These are phyloP conservation scores for Spisula solida DNA, from an alignment of 2,888 invertebrate species.

Conservation along the genomic window DNA sequence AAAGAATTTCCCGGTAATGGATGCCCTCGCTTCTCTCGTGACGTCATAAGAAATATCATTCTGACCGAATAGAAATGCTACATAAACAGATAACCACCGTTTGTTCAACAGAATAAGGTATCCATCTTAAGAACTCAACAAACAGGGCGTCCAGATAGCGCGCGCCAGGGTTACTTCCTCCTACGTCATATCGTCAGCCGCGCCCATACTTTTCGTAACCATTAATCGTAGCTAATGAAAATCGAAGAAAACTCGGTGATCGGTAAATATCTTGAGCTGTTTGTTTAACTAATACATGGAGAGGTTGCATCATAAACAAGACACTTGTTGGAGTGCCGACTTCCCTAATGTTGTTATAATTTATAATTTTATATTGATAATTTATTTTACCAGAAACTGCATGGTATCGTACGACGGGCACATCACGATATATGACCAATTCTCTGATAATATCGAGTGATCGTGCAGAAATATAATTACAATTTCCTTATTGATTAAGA, in stretches of 20 bases:
- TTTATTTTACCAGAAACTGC: background rate
- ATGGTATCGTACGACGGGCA: background rate
- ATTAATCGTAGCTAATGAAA: background rate
- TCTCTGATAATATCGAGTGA: background rate
- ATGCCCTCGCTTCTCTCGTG: background rate
- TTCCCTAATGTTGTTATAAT: background rate
- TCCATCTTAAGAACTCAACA: slow-evolving; percentile 10
- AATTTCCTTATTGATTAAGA: no score
- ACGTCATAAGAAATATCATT: slow-evolving; percentile 7
- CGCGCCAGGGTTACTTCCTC: slow-evolving; percentile 2
- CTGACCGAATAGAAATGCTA: background rate
- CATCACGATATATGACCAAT: background rate
- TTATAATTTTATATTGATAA: background rate
- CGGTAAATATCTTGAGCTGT: slow-evolving; percentile 11
- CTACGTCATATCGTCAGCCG: slow-evolving; percentile 10
- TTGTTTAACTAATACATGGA: background rate
- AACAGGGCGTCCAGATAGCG: slow-evolving; percentile 18
- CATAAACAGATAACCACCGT: background rate
- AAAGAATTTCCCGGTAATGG: slow-evolving; percentile 8
- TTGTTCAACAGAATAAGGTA: background rate
- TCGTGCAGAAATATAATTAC: background rate
- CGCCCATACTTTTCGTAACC: slow-evolving; percentile 9
- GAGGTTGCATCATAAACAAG: slow-evolving; percentile 13
- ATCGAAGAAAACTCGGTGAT: background rate
- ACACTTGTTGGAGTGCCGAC: background rate